Conservation (phyloP, 2,888 invertebrate species). For the Campopleginae sp. region DNA sequence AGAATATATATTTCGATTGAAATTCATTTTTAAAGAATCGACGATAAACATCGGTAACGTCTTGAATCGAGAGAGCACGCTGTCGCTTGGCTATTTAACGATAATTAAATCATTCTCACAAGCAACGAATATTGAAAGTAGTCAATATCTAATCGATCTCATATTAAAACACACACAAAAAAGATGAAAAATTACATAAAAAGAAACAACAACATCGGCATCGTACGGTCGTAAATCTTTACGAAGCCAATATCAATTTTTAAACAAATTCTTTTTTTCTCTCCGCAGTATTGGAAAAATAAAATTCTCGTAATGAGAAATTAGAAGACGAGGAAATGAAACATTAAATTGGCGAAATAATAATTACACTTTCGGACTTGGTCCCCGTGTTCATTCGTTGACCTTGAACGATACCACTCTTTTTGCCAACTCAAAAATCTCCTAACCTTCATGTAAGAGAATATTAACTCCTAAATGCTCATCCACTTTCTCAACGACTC, state of each 20-base stretch:
- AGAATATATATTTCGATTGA: constrained; percentile 13
- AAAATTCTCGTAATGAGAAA: constrained; percentile 4
- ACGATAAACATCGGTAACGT: constrained; percentile 36
- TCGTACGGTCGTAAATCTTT: constrained; percentile 49
- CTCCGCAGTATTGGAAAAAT: constrained; percentile 18
- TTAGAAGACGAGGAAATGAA: constrained; percentile 20
- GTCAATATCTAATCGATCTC: constrained; percentile 76
- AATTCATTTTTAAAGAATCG: background rate
- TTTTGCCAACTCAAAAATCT: constrained; percentile 47
- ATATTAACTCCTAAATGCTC: background rate
- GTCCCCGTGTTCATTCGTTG: constrained; percentile 47
- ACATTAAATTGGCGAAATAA: constrained; percentile 24
- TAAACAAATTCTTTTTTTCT: constrained; percentile 44
- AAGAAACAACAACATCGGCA: background rate
- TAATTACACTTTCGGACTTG: constrained; percentile 41
- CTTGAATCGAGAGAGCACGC: constrained; percentile 47
- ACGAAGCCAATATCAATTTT: constrained; percentile 59
- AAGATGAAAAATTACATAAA: constrained; percentile 10
- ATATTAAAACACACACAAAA: constrained; percentile 21
- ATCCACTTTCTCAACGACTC: constrained; percentile 15
- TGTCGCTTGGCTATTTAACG: constrained; percentile 58
- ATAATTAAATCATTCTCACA: constrained; percentile 72
- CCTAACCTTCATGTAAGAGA: constrained; percentile 18
- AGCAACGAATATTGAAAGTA: constrained; percentile 81
- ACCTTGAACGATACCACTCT: constrained; percentile 19